These are phyloP conservation scores for Geodia barretti DNA, from an alignment of 37 sponge, comb jelly and placozoan species.

Conservation along the genomic window DNA sequence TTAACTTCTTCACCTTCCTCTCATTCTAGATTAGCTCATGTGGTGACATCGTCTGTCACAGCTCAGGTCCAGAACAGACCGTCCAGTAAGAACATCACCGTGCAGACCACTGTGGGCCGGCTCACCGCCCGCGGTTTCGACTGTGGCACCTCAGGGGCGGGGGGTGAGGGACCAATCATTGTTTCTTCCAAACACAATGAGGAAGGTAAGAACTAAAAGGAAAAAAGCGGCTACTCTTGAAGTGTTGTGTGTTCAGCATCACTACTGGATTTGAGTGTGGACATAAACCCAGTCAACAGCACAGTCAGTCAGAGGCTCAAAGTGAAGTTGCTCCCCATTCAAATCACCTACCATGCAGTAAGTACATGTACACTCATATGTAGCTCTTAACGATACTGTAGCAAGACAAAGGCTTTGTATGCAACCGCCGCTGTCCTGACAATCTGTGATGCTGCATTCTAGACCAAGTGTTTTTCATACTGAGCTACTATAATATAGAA, in stretches of 20 bases:
- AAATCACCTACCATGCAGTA: slow-evolving; percentile 72
- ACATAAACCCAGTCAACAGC: slow-evolving; percentile 64
- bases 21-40: background rate
- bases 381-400: no score
- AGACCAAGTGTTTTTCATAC: no score
- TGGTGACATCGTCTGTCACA: background rate
- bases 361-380: slow-evolving; percentile 7
- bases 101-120: background rate
- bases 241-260: background rate
- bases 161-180: slow-evolving; percentile 18
- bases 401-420: no score
- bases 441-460: no score
- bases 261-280: slow-evolving; percentile 52
- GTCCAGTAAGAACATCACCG: slow-evolving; percentile 19
- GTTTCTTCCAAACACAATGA: background rate
- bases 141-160: background rate
- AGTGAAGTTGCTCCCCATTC: slow-evolving; percentile 46
- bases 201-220: background rate
- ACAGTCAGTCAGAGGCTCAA: slow-evolving; percentile 42
- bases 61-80: slow-evolving; percentile 16
- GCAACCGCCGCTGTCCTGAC: no score
- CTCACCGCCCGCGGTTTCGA: background rate
- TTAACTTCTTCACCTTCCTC: background rate
- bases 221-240: background rate
- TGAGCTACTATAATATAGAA: no score